Conservation (phyloP, 2,113 vertebrate species). For the sheep (Ovis aries) region ARS-UI_Ramb_v3.0 NC_056055.1:148500001-148500500, state of each 20-base stretch:
- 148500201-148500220: background rate
- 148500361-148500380: background rate
- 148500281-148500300: background rate
- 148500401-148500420: background rate
- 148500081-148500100: background rate
- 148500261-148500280: background rate
- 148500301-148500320: background rate
- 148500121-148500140: background rate
- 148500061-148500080: background rate
- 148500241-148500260: background rate
- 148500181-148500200: background rate
- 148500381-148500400: background rate
- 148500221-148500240: background rate
- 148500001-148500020: background rate
- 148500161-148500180: background rate
- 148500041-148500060: background rate
- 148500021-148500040: background rate
- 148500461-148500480: background rate
- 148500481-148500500: constrained; percentile 6
- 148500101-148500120: background rate
- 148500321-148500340: background rate
- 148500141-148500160: background rate
- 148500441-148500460: background rate
- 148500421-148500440: background rate
- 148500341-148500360: background rate